phyloP scores from a whole-genome alignment of 2,113 vertebrate genomes.

The Nettapus auritus region DNA sequence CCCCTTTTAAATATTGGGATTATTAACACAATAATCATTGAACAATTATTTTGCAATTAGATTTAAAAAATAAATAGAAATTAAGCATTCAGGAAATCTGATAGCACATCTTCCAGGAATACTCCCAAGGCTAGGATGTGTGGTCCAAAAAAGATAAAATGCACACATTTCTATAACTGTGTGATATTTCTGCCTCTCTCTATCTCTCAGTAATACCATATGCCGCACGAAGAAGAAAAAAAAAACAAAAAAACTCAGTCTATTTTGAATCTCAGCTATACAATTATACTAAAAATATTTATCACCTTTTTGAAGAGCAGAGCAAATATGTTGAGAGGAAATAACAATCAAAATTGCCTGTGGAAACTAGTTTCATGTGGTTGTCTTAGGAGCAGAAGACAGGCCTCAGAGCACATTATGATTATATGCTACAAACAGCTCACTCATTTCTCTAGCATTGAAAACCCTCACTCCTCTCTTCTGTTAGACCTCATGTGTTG shows the following conservation, averaged over 20 bases:
- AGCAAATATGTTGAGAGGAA: background rate
- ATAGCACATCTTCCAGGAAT: background rate
- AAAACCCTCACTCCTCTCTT: background rate
- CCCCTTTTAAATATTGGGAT: background rate
- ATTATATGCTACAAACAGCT: background rate
- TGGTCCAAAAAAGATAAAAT: background rate
- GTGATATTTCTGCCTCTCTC: background rate
- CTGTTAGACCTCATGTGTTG: background rate
- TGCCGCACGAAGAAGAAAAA: background rate
- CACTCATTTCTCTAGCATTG: background rate
- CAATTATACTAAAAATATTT: background rate
- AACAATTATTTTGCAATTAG: background rate
- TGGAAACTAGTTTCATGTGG: background rate
- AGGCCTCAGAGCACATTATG: background rate
- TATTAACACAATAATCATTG: background rate
- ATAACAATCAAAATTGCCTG: background rate
- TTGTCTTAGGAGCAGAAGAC: background rate
- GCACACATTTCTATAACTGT: background rate
- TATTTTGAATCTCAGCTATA: background rate
- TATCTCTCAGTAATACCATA: background rate
- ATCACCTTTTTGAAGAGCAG: background rate
- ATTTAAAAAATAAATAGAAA: background rate
- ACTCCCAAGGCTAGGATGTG: background rate
- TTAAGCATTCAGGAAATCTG: background rate
- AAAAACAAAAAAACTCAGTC: background rate